Evolutionary conservation across 2,797 vertebrate species (phyloP).

Genomic region (Microchirus variegatus): DNA sequence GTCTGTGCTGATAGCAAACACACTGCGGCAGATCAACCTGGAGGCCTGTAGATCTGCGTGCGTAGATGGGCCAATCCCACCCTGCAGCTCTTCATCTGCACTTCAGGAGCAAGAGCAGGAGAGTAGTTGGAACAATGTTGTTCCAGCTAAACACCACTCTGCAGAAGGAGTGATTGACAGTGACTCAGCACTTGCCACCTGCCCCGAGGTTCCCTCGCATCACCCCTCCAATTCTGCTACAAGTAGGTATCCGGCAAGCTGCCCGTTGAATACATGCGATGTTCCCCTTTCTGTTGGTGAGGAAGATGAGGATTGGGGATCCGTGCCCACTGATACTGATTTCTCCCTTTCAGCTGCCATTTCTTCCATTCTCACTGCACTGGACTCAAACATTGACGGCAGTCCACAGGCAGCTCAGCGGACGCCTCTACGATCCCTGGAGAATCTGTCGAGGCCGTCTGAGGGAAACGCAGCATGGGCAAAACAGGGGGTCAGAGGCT

Average conservation of each 20-base stretch:
- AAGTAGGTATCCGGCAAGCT: slow-evolving; percentile 10
- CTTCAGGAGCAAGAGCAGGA: slow-evolving; percentile 12
- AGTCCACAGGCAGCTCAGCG: slow-evolving; percentile 50
- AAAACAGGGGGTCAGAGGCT: slow-evolving; percentile 42
- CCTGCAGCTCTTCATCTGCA: slow-evolving; percentile 7
- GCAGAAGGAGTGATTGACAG: not conserved
- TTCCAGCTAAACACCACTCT: slow-evolving; percentile 8
- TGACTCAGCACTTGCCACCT: slow-evolving; percentile 2
- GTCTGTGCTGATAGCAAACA: slow-evolving; percentile 87
- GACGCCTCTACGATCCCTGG: slow-evolving; percentile 71
- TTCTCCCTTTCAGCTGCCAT: slow-evolving; percentile 83
- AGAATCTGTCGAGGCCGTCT: slow-evolving; percentile 55
- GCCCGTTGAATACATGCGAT: slow-evolving; percentile 10
- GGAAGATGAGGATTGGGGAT: slow-evolving; percentile 72
- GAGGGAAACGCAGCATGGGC: slow-evolving; percentile 24
- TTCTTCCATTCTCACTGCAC: slow-evolving; percentile 80
- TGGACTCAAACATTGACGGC: slow-evolving; percentile 73
- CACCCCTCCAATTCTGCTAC: slow-evolving; percentile 3
- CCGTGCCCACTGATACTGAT: slow-evolving; percentile 80
- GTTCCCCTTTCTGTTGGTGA: slow-evolving; percentile 27
- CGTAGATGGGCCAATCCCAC: not conserved
- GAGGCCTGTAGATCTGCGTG: slow-evolving; percentile 45
- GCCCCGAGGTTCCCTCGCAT: slow-evolving; percentile 13
- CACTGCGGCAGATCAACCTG: slow-evolving; percentile 79
- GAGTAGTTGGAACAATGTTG: not conserved